Percentiles rank a stretch among this genome's conserved stretches.
Evolutionary conservation across 1,140 invertebrate species (phyloP).

Genomic region (Periplaneta americana): DNA sequence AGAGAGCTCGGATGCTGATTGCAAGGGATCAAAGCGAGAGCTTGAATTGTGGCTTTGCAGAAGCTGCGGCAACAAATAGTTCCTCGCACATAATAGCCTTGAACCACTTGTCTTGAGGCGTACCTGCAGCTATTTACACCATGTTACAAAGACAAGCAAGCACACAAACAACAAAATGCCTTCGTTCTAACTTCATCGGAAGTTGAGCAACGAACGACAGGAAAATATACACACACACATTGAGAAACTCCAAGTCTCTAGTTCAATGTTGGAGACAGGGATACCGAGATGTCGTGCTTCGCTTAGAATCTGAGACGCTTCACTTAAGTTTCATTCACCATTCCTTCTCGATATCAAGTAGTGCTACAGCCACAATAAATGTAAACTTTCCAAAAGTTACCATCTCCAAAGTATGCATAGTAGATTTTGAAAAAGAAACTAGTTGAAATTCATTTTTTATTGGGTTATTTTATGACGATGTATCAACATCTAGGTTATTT

Average conservation of each 20-base stretch:
- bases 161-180: not conserved
- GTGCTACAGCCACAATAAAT: no score
- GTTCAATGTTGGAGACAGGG: not conserved
- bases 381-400: no score
- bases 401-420: no score
- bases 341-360: no score
- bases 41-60: not conserved
- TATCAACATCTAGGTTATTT: no score
- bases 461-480: no score
- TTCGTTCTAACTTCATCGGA: not conserved
- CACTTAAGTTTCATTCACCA: no score
- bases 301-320: no score
- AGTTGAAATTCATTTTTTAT: no score
- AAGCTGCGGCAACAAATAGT: not conserved
- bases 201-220: not conserved
- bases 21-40: not conserved
- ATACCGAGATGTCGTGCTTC: no score
- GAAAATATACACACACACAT: not conserved
- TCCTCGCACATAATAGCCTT: not conserved
- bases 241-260: not conserved
- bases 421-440: no score
- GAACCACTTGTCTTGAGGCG: not conserved
- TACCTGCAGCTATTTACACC: not conserved
- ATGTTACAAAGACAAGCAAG: not conserved
- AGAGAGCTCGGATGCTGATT: not conserved